These are phyloP conservation scores for Brachypodius melanocephalos DNA, from an alignment of 2,113 vertebrate genomes.

Conservation along the genomic window DNA sequence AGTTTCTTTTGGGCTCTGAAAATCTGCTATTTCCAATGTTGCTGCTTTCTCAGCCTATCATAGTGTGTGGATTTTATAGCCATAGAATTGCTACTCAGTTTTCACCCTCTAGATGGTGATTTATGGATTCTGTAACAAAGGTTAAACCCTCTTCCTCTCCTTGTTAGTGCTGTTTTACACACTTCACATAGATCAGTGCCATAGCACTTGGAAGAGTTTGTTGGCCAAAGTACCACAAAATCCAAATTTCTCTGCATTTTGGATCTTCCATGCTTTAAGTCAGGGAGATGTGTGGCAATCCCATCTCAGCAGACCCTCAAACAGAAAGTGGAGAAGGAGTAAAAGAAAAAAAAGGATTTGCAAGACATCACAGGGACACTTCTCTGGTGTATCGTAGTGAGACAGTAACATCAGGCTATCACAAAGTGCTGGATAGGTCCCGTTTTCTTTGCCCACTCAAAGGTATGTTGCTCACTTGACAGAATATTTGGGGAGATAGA, in stretches of 20 bases:
- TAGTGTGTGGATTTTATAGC: neutral
- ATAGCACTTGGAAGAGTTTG: neutral
- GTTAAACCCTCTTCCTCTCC: conserved; percentile 26
- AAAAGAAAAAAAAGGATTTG: neutral
- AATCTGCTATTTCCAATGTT: neutral
- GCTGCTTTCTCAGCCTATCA: neutral
- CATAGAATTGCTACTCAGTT: neutral
- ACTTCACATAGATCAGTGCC: neutral
- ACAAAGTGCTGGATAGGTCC: neutral
- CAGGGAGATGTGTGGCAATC: neutral
- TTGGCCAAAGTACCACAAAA: neutral
- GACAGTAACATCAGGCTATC: neutral
- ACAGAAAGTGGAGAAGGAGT: neutral
- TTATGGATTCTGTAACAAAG: conserved; percentile 12
- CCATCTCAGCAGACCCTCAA: neutral
- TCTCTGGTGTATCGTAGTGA: neutral
- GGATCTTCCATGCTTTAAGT: neutral
- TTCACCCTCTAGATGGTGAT: neutral
- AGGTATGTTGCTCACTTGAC: neutral
- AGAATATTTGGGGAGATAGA: neutral
- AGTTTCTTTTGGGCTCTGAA: neutral
- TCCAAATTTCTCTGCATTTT: neutral
- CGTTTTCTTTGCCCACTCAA: neutral
- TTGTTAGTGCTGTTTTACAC: neutral
- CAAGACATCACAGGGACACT: neutral